Percentiles rank a stretch among this genome's conserved stretches.
phyloP scores from a whole-genome alignment of 2,888 invertebrate genomes.

The Andrena praecox region DNA sequence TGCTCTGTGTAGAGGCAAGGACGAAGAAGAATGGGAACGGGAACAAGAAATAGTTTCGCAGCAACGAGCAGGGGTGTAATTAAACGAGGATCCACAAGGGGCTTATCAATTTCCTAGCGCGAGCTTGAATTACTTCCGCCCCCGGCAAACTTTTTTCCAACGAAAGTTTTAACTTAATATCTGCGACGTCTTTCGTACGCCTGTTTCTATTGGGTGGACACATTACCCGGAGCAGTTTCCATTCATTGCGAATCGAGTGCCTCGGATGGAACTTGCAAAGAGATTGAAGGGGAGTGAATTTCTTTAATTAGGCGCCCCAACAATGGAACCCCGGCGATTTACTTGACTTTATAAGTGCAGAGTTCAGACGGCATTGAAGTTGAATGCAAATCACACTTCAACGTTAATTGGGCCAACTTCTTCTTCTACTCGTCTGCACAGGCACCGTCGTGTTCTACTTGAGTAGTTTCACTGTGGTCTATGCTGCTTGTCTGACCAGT shows the following conservation, averaged over 20 bases:
- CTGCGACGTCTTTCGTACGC: background rate
- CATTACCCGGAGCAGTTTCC: background rate
- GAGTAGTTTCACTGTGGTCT: too few species aligned
- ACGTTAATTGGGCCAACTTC: too few species aligned
- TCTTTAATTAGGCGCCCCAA: background rate
- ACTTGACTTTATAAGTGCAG: too few species aligned
- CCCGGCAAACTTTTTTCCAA: constrained; percentile 17
- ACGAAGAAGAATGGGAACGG: constrained; percentile 8
- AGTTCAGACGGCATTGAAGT: too few species aligned
- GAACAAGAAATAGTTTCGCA: constrained; percentile 27
- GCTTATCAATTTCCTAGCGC: constrained; percentile 50
- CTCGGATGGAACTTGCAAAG: background rate
- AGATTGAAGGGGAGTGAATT: background rate
- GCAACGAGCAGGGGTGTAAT: constrained; percentile 52
- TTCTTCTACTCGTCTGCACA: too few species aligned
- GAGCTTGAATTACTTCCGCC: constrained; percentile 7
- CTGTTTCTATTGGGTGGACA: background rate
- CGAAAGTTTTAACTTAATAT: constrained; percentile 28
- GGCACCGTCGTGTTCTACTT: too few species aligned
- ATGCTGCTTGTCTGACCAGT: too few species aligned
- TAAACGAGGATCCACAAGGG: constrained; percentile 48
- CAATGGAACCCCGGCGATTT: too few species aligned
- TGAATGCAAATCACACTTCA: too few species aligned
- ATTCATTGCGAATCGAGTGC: background rate
- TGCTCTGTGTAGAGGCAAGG: constrained; percentile 44